These are phyloP conservation scores for Trichomalopsis sarcophagae DNA, from an alignment of 1,140 invertebrate species.

Conservation along the genomic window DNA sequence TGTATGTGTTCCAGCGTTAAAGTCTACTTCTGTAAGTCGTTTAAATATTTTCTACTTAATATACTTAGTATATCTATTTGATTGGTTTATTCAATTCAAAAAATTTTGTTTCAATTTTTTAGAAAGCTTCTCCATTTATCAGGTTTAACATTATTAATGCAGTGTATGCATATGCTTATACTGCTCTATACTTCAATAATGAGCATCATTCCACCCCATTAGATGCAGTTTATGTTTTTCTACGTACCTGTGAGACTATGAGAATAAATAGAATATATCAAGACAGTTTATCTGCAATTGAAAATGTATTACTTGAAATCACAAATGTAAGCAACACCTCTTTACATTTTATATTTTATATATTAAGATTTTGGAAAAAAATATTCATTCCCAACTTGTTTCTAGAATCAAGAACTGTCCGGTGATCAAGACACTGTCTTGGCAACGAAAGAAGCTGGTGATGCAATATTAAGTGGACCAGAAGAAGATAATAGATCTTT, in stretches of 20 bases:
- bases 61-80: neutral
- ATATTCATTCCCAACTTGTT: constrained; percentile 52
- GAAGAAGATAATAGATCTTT: constrained; percentile 68
- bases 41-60: constrained; percentile 7
- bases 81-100: neutral
- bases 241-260: constrained; percentile 79
- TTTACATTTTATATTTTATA: constrained; percentile 37
- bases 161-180: constrained; percentile 80
- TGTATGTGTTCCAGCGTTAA: constrained; percentile 35
- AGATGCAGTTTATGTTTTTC: constrained; percentile 77
- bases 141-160: constrained; percentile 83
- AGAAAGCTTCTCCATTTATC: constrained; percentile 80
- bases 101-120: constrained; percentile 62
- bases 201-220: constrained; percentile 78
- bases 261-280: constrained; percentile 79
- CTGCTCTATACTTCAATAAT: constrained; percentile 81
- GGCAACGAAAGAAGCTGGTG: constrained; percentile 65
- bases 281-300: constrained; percentile 76
- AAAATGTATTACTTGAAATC: constrained; percentile 78
- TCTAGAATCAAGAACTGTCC: constrained; percentile 69
- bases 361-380: neutral
- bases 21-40: constrained; percentile 46
- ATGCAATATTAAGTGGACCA: constrained; percentile 73
- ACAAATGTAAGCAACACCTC: constrained; percentile 71
- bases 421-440: constrained; percentile 68